phyloP scores from a whole-genome alignment of 2,888 invertebrate species.

The Imbricaverruca yamaguchii region DNA sequence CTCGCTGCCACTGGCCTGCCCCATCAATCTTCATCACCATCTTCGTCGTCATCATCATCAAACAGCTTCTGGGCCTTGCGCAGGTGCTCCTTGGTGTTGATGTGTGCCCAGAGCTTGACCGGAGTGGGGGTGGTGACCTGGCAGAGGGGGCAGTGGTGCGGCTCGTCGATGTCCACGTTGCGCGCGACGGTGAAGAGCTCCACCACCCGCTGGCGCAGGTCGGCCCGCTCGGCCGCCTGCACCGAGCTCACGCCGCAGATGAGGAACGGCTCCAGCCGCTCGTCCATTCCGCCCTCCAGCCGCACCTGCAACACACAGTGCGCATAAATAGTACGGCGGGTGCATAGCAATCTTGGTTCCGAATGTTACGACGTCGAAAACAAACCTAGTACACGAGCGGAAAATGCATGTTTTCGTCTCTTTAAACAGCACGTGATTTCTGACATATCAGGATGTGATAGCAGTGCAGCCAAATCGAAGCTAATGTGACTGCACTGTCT shows the following conservation, averaged over 20 bases:
- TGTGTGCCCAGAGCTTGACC: background rate
- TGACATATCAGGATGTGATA: too few species aligned
- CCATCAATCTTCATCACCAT: background rate
- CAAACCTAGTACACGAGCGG: too few species aligned
- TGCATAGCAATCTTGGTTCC: too few species aligned
- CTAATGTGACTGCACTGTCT: too few species aligned
- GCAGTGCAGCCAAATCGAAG: too few species aligned
- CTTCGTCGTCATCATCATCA: background rate
- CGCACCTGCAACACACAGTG: background rate
- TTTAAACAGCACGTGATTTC: too few species aligned
- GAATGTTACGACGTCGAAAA: too few species aligned
- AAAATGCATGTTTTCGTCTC: too few species aligned
- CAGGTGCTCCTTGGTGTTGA: background rate
- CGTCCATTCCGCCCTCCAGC: background rate
- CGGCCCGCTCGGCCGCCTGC: background rate
- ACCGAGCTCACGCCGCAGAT: background rate
- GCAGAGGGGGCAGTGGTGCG: background rate
- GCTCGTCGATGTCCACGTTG: background rate
- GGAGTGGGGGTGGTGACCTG: background rate
- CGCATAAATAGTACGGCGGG: too few species aligned
- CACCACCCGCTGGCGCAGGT: background rate
- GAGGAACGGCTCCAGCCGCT: background rate
- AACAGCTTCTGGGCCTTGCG: background rate
- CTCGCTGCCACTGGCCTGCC: too few species aligned
- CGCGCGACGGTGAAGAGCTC: conserved; percentile 1